Percentiles rank a stretch among this genome's conserved stretches.
These are phyloP conservation scores for Semibalanus balanoides DNA, from an alignment of 1,140 invertebrate genomes.

Conservation along the genomic window DNA sequence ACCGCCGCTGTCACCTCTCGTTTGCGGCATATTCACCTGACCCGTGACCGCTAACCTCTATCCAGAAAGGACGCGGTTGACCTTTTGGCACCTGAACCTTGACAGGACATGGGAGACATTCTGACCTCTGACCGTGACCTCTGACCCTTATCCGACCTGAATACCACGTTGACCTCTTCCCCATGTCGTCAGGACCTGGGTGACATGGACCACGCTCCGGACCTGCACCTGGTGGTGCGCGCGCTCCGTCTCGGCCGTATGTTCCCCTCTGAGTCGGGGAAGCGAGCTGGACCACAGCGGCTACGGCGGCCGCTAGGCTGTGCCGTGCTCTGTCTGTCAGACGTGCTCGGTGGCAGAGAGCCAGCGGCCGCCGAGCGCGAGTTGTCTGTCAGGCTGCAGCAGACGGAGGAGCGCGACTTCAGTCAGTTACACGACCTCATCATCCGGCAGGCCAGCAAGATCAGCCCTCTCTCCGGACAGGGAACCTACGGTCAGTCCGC, in stretches of 20 bases:
- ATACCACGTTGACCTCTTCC: background rate
- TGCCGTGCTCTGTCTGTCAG: slow-evolving; percentile 46
- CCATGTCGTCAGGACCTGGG: slow-evolving; percentile 46
- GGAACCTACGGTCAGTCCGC: slow-evolving; percentile 43
- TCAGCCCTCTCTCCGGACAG: slow-evolving; percentile 55
- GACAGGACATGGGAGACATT: no score
- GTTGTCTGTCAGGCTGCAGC: slow-evolving; percentile 48
- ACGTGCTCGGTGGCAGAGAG: slow-evolving; percentile 4
- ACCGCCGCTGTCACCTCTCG: no score
- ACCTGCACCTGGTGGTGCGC: slow-evolving; percentile 72
- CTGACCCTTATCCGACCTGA: no score
- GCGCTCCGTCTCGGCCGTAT: slow-evolving; percentile 76
- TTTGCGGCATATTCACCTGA: no score
- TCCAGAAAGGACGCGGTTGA: no score
- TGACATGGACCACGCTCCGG: slow-evolving; percentile 58
- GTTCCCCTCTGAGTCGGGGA: slow-evolving; percentile 57
- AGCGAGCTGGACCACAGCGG: slow-evolving; percentile 44
- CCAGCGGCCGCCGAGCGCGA: background rate
- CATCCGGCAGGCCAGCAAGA: slow-evolving; percentile 60
- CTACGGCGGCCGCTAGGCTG: slow-evolving; percentile 68
- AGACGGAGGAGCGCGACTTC: slow-evolving; percentile 81
- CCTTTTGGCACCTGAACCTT: no score
- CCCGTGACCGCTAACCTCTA: no score
- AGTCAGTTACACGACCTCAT: slow-evolving; percentile 74
- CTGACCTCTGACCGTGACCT: no score